These are phyloP conservation scores for Baronia brevicornis DNA, from an alignment of 2,888 invertebrate genomes.

Conservation along the genomic window DNA sequence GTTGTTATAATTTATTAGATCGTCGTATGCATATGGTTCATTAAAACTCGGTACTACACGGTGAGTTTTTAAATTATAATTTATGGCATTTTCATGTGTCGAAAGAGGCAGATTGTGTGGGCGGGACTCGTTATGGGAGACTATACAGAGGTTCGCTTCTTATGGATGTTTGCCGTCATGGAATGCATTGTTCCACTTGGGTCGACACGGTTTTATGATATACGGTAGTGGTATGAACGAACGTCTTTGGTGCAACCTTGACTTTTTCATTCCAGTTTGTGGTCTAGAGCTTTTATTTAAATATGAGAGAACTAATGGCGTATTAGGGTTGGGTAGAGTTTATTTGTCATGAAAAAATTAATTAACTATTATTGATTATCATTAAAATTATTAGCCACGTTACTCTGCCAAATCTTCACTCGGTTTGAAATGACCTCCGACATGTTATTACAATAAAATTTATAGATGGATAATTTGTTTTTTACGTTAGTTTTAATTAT, in stretches of 20 bases:
- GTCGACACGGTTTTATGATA: conserved; percentile 14
- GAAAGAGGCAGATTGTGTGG: conserved; percentile 62
- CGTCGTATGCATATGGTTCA: conserved; percentile 31
- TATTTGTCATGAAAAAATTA: no score
- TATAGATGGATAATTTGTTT: no score
- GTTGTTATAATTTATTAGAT: conserved; percentile 17
- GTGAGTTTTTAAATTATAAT: conserved; percentile 67
- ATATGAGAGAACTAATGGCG: no score
- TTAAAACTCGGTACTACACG: conserved; percentile 36
- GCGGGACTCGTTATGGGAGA: conserved; percentile 38
- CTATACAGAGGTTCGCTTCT: conserved; percentile 21
- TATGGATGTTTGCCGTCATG: conserved; percentile 21
- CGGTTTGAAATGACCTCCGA: no score
- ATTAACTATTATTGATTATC: no score
- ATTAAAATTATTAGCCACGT: no score
- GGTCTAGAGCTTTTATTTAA: conserved; percentile 8
- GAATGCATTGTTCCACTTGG: conserved; percentile 19
- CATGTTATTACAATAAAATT: no score
- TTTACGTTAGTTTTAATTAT: no score
- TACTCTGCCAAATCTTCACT: no score
- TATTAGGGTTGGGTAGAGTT: no score
- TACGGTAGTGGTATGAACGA: conserved; percentile 13
- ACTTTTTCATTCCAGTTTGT: conserved; percentile 9
- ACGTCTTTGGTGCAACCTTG: conserved; percentile 13
- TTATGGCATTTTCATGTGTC: conserved; percentile 66